phyloP scores from a whole-genome alignment of 2,888 invertebrate species.

The Cataglyphis livida region DNA sequence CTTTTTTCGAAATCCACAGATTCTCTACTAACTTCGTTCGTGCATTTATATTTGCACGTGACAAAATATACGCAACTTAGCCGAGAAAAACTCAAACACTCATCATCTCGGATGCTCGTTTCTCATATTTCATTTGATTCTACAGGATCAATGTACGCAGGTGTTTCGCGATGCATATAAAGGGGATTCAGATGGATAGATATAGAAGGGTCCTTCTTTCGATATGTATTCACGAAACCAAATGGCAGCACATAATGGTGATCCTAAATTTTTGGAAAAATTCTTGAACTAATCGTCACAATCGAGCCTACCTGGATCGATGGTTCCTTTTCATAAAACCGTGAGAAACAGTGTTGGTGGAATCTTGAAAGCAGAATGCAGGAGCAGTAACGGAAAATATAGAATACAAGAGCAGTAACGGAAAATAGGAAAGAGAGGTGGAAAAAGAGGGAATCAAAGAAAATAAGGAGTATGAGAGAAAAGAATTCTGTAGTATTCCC shows the following conservation, averaged over 20 bases:
- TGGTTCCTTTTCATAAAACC: no score
- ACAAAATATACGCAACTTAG: neutral
- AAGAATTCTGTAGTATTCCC: conserved; percentile 48
- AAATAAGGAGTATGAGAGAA: neutral
- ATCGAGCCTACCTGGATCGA: no score
- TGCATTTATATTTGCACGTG: neutral
- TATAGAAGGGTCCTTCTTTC: no score
- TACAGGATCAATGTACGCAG: neutral
- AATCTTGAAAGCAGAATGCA: neutral
- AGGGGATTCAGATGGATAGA: neutral
- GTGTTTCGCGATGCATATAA: neutral
- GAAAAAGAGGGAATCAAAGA: conserved; percentile 37
- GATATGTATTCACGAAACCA: no score
- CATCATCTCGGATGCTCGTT: neutral
- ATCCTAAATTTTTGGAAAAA: no score
- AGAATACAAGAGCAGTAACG: no score
- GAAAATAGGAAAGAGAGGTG: conserved; percentile 8
- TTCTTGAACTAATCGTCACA: no score
- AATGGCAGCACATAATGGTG: no score
- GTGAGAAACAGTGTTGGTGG: no score
- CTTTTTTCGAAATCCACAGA: neutral
- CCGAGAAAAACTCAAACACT: neutral
- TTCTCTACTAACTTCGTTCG: neutral
- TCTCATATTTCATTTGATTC: neutral
- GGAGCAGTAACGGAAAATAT: neutral